Percentiles rank a stretch among this genome's conserved stretches.
phyloP scores from a whole-genome alignment of 2,113 vertebrate genomes.

The Atlantisia rogersi region DNA sequence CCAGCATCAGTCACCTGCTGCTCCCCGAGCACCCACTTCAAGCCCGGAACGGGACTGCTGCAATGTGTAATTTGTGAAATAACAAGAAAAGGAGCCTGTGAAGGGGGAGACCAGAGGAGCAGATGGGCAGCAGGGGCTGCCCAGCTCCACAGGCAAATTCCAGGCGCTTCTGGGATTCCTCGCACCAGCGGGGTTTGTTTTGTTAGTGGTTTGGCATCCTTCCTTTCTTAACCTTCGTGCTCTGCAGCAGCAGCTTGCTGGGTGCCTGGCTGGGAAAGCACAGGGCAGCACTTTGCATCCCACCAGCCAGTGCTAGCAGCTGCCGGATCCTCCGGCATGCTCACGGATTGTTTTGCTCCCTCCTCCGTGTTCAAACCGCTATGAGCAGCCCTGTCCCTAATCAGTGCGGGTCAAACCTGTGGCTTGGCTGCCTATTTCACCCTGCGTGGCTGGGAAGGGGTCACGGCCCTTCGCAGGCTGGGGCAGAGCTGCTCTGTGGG shows the following conservation, averaged over 20 bases:
- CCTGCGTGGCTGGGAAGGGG: background rate
- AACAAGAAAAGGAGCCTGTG: background rate
- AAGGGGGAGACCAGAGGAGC: background rate
- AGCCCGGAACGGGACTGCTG: background rate
- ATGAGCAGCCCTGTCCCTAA: background rate
- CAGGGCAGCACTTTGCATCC: background rate
- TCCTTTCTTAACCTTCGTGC: background rate
- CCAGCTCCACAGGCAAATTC: constrained; percentile 33
- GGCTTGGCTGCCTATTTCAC: background rate
- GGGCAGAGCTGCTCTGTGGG: background rate
- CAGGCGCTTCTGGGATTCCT: constrained; percentile 51
- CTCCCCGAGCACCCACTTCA: accelerated
- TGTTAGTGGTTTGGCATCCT: constrained; percentile 39
- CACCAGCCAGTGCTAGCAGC: background rate
- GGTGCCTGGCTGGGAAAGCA: background rate
- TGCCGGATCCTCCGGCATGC: background rate
- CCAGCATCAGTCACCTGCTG: accelerated
- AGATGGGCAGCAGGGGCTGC: constrained; percentile 30
- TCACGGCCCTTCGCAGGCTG: background rate
- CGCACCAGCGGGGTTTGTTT: constrained; percentile 36
- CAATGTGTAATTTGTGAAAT: background rate
- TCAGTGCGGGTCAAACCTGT: background rate
- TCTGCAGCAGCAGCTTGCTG: background rate
- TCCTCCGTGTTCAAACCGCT: background rate
- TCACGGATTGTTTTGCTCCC: background rate